A percentile compares a stretch with the other conserved stretches of the same genome.
Evolutionary conservation across 2,113 vertebrate genomes (phyloP).

Genomic region (Acanthisitta chloris): DNA sequence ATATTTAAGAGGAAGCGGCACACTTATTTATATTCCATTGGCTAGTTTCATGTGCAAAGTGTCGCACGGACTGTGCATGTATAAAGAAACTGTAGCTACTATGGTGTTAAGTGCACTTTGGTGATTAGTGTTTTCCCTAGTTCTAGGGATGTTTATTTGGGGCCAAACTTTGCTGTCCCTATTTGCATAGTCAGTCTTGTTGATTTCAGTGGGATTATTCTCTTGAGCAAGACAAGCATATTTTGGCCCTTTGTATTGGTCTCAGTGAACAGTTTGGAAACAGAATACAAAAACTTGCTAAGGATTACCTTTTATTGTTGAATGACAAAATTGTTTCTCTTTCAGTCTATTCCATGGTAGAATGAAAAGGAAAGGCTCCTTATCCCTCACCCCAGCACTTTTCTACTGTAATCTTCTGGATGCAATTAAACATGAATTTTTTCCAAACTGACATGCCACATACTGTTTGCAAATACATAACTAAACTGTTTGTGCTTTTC

Average conservation of each 20-base stretch:
- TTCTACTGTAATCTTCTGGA: neutral
- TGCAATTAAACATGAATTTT: neutral
- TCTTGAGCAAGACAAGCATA: neutral
- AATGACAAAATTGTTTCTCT: neutral
- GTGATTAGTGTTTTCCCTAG: conserved; percentile 67
- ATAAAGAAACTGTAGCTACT: conserved; percentile 67
- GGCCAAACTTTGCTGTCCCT: conserved; percentile 49
- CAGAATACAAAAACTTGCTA: conserved; percentile 30
- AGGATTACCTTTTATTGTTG: neutral
- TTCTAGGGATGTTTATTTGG: conserved; percentile 65
- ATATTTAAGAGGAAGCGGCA: conserved; percentile 77
- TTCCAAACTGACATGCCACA: neutral
- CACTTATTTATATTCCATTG: conserved; percentile 71
- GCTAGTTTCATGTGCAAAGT: conserved; percentile 61
- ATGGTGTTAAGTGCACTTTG: conserved; percentile 71
- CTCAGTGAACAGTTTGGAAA: conserved; percentile 35
- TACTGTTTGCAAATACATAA: neutral
- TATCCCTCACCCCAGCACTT: neutral
- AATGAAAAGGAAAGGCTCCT: conserved; percentile 35
- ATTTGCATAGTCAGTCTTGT: neutral
- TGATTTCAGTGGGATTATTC: neutral
- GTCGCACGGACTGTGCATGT: conserved; percentile 73
- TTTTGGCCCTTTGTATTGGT: conserved; percentile 54
- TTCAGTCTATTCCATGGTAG: conserved; percentile 23
- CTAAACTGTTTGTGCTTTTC: conserved; percentile 30